Evolutionary conservation across 2,797 vertebrate species (phyloP).

Genomic region (Urosaurus nigricauda): DNA sequence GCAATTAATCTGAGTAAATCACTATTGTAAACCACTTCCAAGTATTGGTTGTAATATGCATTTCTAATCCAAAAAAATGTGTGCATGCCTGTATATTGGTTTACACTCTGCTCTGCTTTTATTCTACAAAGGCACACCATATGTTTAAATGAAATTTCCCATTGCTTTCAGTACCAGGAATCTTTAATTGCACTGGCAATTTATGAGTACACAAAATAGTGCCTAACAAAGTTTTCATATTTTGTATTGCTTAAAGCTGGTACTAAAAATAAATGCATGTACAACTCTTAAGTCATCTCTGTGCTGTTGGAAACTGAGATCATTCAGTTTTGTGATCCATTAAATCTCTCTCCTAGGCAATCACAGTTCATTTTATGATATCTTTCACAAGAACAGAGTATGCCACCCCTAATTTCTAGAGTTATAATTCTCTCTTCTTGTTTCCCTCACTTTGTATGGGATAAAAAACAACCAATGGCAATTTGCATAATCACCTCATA

Average conservation of each 20-base stretch:
- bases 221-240: background rate
- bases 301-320: slow-evolving; percentile 36
- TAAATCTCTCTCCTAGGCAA: background rate
- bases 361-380: background rate
- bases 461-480: slow-evolving; percentile 36
- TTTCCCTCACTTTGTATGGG: background rate
- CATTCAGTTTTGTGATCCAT: background rate
- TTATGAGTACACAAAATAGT: background rate
- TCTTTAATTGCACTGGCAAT: background rate
- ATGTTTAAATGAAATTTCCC: slow-evolving; percentile 35
- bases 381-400: background rate
- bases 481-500: slow-evolving; percentile 49
- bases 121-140: background rate
- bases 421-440: background rate
- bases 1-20: background rate
- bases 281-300: slow-evolving; percentile 31
- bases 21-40: background rate
- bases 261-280: slow-evolving; percentile 35
- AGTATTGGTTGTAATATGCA: background rate
- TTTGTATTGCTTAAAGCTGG: slow-evolving; percentile 31
- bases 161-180: slow-evolving; percentile 13
- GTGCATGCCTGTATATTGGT: background rate
- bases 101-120: slow-evolving; percentile 38
- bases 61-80: slow-evolving; percentile 39
- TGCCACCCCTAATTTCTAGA: background rate